Base-by-base conservation (phyloP, 2,113 vertebrate species). In the Bucco capensis region DNA sequence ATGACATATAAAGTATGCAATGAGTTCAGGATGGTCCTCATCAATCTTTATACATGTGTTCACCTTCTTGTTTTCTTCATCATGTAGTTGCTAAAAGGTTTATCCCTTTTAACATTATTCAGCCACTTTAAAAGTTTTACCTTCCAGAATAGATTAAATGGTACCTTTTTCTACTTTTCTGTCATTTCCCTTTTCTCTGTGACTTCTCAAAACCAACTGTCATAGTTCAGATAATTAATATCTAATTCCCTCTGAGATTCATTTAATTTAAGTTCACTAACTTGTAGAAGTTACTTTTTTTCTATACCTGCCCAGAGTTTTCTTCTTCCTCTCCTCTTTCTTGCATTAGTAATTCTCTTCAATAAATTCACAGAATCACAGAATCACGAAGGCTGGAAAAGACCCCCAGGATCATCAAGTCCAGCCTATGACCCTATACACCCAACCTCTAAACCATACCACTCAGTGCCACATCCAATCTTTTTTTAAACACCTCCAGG, bases 191-290 rank as follows among this genome's bases (percentile, higher is more conserved):
- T 73, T 91, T 93, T 85, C 37, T 76, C 38, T 50, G 12, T 78
- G 53, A 66, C 74, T 93, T 93, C 50, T 90, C 44, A 82, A 92
- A 91, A 79, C 33, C 42, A 93, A 25, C n/a, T 75, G 49, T 92
- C 81, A 92, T 50, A 85, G 82, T 89, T 89, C 87, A 87, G 66
- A 87, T 91, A 54, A 89, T 74, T 87, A 87, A 94, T 76, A 62
- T 25, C 37, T 76, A 83, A 85, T 94, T 93, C 46, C 15, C 30
- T 58, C 62, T 85, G 66, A 75, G 46, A 69, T 79, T 76, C 3
- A 47, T 91, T 92, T 82, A 65, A 90, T 90, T 87, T 53, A 87
- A 79, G 84, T 75, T 89, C 67, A 42, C 35, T 89, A 85, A 91
- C 85, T 87, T 70, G 42, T 58, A 70, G 78, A 87, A 87, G 91